A percentile compares a stretch with the other conserved stretches of the same genome.
Conservation (phyloP, 2,888 invertebrate species). For the Ectropis crepuscularia region DNA sequence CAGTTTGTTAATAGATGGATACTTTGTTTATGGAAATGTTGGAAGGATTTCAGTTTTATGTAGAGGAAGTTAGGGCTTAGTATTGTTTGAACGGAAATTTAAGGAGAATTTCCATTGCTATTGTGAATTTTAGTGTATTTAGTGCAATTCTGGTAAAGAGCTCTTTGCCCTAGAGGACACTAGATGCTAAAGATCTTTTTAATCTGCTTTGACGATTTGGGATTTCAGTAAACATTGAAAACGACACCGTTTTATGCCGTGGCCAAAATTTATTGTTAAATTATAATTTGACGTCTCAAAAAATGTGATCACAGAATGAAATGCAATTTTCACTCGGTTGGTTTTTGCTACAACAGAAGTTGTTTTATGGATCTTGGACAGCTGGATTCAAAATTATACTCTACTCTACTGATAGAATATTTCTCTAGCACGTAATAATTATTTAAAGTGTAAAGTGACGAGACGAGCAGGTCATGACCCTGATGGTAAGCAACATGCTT, state of each 20-base stretch:
- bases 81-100: conserved; percentile 6
- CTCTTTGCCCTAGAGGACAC: conserved; percentile 14
- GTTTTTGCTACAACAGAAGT: too few relatives aligned
- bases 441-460: too few relatives aligned
- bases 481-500: too few relatives aligned
- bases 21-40: neutral
- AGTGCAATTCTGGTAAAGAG: conserved; percentile 44
- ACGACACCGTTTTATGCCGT: neutral
- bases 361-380: too few relatives aligned
- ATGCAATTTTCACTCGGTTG: too few relatives aligned
- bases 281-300: neutral
- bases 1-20: neutral
- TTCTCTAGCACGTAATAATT: too few relatives aligned
- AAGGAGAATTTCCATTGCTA: conserved; percentile 39
- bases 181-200: conserved; percentile 6
- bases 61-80: neutral
- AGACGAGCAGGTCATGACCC: too few relatives aligned
- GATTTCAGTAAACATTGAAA: neutral
- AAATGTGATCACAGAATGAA: too few relatives aligned
- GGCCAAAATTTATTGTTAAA: too few relatives aligned
- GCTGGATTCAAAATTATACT: too few relatives aligned
- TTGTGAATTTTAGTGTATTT: conserved; percentile 49
- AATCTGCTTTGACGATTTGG: neutral
- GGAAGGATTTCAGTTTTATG: conserved; percentile 5
- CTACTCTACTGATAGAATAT: too few relatives aligned